phyloP scores from a whole-genome alignment of 2,113 vertebrate genomes.

The Semicossyphus pulcher region DNA sequence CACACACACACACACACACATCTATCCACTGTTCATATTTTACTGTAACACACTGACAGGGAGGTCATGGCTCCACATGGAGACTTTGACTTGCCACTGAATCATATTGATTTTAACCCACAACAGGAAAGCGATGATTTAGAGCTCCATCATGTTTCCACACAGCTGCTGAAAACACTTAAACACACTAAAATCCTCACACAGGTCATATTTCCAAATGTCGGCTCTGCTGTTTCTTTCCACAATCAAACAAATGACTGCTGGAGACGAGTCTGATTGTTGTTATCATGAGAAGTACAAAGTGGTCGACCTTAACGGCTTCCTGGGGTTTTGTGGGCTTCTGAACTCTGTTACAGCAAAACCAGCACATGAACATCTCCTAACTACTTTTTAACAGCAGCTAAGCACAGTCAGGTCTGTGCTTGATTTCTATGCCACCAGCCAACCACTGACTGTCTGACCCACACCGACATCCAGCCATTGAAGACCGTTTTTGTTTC shows the following conservation, averaged over 20 bases:
- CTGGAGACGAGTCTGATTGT: slow-evolving; percentile 12
- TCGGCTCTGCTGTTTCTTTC: slow-evolving; percentile 14
- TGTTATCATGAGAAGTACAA: slow-evolving; percentile 15
- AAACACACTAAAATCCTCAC: not conserved
- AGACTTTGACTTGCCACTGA: not conserved
- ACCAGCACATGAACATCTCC: slow-evolving; percentile 36
- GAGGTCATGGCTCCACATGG: slow-evolving; percentile 42
- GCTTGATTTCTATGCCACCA: slow-evolving; percentile 12
- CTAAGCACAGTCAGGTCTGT: slow-evolving; percentile 7
- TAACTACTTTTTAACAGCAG: slow-evolving; percentile 46
- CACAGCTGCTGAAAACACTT: slow-evolving; percentile 23
- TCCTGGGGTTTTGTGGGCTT: slow-evolving; percentile 18
- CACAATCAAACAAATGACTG: not conserved
- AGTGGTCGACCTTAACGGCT: slow-evolving; percentile 27
- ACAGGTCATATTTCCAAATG: slow-evolving; percentile 8
- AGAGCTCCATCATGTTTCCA: slow-evolving; percentile 5
- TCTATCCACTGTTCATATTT: slow-evolving; percentile 34
- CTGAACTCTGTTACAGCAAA: slow-evolving; percentile 25
- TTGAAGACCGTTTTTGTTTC: slow-evolving; percentile 65
- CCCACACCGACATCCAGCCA: slow-evolving; percentile 14
- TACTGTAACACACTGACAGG: slow-evolving; percentile 16
- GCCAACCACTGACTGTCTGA: slow-evolving; percentile 14
- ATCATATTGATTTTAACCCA: slow-evolving; percentile 39
- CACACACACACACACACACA: slow-evolving; percentile 2
- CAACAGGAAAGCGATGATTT: slow-evolving; percentile 20